Conservation (phyloP, 2,888 invertebrate genomes). For the Lottia gigantea region DNA sequence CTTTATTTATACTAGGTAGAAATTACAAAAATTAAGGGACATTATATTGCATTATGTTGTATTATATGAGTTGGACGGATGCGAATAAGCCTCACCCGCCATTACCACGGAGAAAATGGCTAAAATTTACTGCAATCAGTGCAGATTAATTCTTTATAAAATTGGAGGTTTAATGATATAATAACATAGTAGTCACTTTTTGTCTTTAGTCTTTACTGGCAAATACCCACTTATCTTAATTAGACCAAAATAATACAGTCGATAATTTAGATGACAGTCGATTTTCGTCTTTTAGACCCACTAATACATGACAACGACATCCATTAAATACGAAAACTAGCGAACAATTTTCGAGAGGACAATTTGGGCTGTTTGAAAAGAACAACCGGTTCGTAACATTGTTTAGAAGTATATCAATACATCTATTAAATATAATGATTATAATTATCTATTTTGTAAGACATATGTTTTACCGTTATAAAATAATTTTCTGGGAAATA, state of each 20-base stretch:
- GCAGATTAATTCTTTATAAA: slow-evolving; percentile 11
- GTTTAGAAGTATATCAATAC: too few species aligned
- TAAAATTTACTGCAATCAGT: slow-evolving; percentile 10
- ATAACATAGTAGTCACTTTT: slow-evolving; percentile 11
- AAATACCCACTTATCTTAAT: slow-evolving; percentile 11
- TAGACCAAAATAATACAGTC: slow-evolving; percentile 3
- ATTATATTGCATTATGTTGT: slow-evolving; percentile 11
- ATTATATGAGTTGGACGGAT: slow-evolving; percentile 11
- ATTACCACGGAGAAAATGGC: slow-evolving; percentile 6
- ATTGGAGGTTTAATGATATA: slow-evolving; percentile 11
- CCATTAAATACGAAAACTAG: too few species aligned
- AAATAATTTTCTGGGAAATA: too few species aligned
- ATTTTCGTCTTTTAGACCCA: slow-evolving; percentile 3
- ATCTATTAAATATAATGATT: too few species aligned
- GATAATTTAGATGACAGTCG: slow-evolving; percentile 7
- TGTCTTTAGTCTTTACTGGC: slow-evolving; percentile 7
- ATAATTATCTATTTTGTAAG: too few species aligned
- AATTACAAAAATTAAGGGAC: slow-evolving; percentile 11
- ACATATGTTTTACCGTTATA: too few species aligned
- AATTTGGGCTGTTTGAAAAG: too few species aligned
- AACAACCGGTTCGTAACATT: too few species aligned
- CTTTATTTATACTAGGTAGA: slow-evolving; percentile 11
- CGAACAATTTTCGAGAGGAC: too few species aligned
- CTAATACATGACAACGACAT: too few species aligned
- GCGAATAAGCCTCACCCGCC: slow-evolving; percentile 11